phyloP scores from a whole-genome alignment of 2,113 vertebrate genomes.

The Neogale vison region DNA sequence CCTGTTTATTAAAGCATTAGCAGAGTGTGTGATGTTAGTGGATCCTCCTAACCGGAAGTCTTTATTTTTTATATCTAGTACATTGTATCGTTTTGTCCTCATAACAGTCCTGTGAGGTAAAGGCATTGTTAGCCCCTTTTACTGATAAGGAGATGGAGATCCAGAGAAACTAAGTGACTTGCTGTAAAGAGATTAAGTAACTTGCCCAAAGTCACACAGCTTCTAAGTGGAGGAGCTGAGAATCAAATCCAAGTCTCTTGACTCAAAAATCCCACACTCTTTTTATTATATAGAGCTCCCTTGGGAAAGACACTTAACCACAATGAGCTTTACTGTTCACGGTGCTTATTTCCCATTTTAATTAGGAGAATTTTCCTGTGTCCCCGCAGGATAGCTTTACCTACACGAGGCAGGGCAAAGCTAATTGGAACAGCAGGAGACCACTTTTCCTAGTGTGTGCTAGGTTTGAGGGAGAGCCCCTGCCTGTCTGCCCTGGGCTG shows the following conservation, averaged over 20 bases:
- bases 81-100: background rate
- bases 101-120: background rate
- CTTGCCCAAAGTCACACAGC: conserved; percentile 22
- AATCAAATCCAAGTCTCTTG: conserved; percentile 31
- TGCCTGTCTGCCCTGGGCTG: background rate
- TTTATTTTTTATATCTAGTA: background rate
- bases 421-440: conserved; percentile 47
- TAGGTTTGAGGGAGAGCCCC: background rate
- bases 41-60: background rate
- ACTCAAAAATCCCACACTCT: conserved; percentile 72
- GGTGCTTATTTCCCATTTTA: conserved; percentile 81
- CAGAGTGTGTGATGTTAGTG: background rate
- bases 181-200: background rate
- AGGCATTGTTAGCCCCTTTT: background rate
- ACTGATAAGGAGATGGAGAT: conserved; percentile 37
- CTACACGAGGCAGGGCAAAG: background rate
- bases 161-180: conserved; percentile 33
- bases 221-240: background rate
- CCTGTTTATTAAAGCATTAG: background rate
- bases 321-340: conserved; percentile 60
- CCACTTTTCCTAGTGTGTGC: background rate
- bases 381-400: conserved; percentile 26
- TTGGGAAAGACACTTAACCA: conserved; percentile 50
- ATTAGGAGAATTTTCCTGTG: conserved; percentile 8
- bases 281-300: background rate